These are phyloP conservation scores for Clinocottus analis DNA, from an alignment of 2,113 vertebrate genomes.

Conservation along the genomic window DNA sequence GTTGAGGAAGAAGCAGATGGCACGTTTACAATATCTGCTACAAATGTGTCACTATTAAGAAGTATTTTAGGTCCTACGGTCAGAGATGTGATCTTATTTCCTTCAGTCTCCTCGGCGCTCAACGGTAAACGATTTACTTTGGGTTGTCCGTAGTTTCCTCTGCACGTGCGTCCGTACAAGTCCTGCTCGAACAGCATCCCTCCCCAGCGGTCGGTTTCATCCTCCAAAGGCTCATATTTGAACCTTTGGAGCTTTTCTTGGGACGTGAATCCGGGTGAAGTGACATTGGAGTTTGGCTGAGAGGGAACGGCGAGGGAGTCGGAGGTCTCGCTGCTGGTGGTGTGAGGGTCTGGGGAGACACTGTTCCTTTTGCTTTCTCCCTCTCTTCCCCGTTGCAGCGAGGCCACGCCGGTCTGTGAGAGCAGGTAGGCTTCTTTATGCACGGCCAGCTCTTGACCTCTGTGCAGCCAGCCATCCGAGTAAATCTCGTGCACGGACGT, in stretches of 20 bases:
- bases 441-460: conserved; percentile 83
- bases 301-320: conserved; percentile 40
- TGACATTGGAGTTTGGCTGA: conserved; percentile 17
- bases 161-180: conserved; percentile 67
- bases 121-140: conserved; percentile 43
- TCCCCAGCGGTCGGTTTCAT: conserved; percentile 68
- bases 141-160: conserved; percentile 54
- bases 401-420: conserved; percentile 81
- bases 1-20: not conserved
- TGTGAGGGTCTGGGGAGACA: conserved; percentile 54
- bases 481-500: conserved; percentile 69
- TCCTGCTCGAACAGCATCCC: conserved; percentile 75
- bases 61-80: conserved; percentile 34
- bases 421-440: conserved; percentile 84
- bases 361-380: conserved; percentile 62
- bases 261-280: conserved; percentile 14
- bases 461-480: conserved; percentile 81
- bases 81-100: conserved; percentile 15
- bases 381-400: conserved; percentile 72
- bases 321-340: conserved; percentile 41
- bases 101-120: conserved; percentile 26
- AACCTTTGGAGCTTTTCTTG: conserved; percentile 74
- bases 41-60: conserved; percentile 47
- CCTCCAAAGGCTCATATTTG: conserved; percentile 73
- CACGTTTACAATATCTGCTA: conserved; percentile 48